These are phyloP conservation scores for Cydia strobilella DNA, from an alignment of 1,140 invertebrate genomes.

Conservation along the genomic window DNA sequence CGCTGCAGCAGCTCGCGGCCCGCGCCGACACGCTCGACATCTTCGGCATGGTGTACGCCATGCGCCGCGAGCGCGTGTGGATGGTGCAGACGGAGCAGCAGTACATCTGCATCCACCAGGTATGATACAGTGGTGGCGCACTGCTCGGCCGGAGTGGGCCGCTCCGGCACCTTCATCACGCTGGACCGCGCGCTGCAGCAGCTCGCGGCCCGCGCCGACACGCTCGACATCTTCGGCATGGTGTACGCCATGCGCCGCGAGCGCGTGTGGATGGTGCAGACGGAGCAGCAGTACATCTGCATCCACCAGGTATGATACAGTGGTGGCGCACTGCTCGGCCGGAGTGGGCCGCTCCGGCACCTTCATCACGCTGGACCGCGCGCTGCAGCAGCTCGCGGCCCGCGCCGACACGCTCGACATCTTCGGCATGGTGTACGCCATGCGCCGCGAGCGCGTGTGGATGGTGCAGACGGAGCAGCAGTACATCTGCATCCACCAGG, in stretches of 20 bases:
- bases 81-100: constrained; percentile 99
- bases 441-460: constrained; percentile 98
- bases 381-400: constrained; percentile 90
- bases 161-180: constrained; percentile 96
- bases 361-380: constrained; percentile 96
- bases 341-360: constrained; percentile 87
- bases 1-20: constrained; percentile 90
- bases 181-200: constrained; percentile 95
- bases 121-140: constrained; percentile 97
- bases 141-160: constrained; percentile 85
- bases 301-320: constrained; percentile 97
- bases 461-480: constrained; percentile 99
- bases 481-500: constrained; percentile 98
- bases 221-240: constrained; percentile 97
- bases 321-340: constrained; percentile 94
- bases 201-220: constrained; percentile 86
- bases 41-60: constrained; percentile 97
- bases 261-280: constrained; percentile 98
- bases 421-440: constrained; percentile 97
- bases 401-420: constrained; percentile 94
- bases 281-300: constrained; percentile 98
- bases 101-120: constrained; percentile 98
- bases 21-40: constrained; percentile 94
- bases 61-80: constrained; percentile 98
- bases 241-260: constrained; percentile 98